Evolutionary conservation across 2,113 vertebrate genomes (phyloP).

Genomic region (Toxotes jaculatrix): DNA sequence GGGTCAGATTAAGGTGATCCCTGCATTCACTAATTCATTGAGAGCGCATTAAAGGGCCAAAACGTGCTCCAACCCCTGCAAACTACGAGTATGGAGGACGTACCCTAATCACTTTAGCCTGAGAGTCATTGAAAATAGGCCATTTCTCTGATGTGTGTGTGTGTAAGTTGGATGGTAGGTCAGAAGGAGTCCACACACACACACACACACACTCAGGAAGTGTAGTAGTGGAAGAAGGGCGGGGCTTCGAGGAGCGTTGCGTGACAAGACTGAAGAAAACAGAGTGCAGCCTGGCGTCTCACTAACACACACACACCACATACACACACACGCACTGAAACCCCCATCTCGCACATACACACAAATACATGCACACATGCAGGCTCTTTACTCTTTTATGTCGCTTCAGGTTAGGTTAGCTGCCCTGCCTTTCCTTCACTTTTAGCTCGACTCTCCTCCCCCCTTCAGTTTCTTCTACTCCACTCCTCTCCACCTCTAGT

Average conservation of each 20-base stretch:
- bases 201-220: conserved; percentile 55
- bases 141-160: conserved; percentile 33
- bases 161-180: conserved; percentile 23
- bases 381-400: conserved; percentile 67
- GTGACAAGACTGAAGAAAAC: conserved; percentile 78
- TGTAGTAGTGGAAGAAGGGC: conserved; percentile 48
- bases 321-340: conserved; percentile 15
- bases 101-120: conserved; percentile 47
- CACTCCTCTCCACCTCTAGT: neutral
- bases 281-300: conserved; percentile 62
- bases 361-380: conserved; percentile 9
- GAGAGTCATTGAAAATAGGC: conserved; percentile 48
- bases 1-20: conserved; percentile 57
- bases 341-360: conserved; percentile 2
- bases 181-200: conserved; percentile 42
- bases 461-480: conserved; percentile 12
- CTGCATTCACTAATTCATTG: conserved; percentile 43
- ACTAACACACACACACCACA: conserved; percentile 42
- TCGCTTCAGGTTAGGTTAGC: conserved; percentile 59
- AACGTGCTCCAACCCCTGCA: neutral
- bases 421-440: conserved; percentile 44
- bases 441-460: conserved; percentile 15
- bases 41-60: conserved; percentile 44
- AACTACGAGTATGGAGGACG: conserved; percentile 5
- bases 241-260: conserved; percentile 63